phyloP scores from a whole-genome alignment of 2,797 vertebrate species.

The Rhinogobio ventralis region DNA sequence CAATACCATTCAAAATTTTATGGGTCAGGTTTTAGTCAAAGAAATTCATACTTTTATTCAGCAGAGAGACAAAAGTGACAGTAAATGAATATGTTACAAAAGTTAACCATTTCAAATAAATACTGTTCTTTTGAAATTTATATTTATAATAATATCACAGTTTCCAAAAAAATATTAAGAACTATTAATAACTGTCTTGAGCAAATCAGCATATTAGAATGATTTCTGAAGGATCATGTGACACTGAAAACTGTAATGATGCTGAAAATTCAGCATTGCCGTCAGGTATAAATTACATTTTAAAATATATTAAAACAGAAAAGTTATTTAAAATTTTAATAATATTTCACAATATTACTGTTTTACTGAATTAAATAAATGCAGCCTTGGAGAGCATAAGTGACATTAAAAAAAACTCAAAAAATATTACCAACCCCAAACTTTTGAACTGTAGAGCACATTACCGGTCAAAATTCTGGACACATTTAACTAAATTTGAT shows the following conservation, averaged over 20 bases:
- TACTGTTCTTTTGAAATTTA: not conserved
- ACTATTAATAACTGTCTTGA: too few species aligned
- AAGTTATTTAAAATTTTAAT: not conserved
- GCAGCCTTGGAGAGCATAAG: too few species aligned
- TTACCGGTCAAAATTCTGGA: not conserved
- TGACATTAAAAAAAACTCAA: not conserved
- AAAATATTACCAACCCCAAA: too few species aligned
- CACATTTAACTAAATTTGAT: not conserved
- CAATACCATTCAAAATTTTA: not conserved
- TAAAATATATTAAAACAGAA: too few species aligned
- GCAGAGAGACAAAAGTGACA: not conserved
- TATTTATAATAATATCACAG: too few species aligned
- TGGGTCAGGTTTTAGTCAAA: not conserved
- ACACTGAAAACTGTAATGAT: not conserved
- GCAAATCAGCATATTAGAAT: slow-evolving; percentile 1
- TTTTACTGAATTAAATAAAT: not conserved
- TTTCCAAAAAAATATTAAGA: too few species aligned
- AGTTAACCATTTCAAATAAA: not conserved
- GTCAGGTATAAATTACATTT: too few species aligned
- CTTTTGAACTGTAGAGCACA: not conserved
- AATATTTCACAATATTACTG: not conserved
- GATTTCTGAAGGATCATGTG: not conserved
- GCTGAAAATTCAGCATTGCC: not conserved
- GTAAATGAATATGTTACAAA: not conserved
- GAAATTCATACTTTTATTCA: not conserved